These are phyloP conservation scores for Scolopax rusticola DNA, from an alignment of 2,797 vertebrate species.

Conservation along the genomic window DNA sequence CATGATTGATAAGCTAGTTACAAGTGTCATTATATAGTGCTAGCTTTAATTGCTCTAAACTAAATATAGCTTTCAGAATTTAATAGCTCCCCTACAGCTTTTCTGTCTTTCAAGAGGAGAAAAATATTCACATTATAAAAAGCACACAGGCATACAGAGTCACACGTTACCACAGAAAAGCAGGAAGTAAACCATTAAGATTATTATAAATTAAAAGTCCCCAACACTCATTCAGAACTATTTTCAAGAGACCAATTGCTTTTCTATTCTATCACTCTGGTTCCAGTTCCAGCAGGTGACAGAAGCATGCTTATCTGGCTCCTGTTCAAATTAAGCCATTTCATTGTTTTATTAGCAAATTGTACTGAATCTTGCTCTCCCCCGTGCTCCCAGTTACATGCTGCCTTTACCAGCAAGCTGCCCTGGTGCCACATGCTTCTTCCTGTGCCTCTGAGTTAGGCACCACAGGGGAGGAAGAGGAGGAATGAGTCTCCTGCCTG, in stretches of 20 bases:
- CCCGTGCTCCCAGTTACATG: neutral
- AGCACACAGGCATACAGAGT: neutral
- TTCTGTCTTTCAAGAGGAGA: neutral
- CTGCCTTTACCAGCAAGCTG: neutral
- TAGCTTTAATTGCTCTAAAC: slow-evolving; percentile 29
- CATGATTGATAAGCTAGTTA: slow-evolving; percentile 1
- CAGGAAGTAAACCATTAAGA: slow-evolving; percentile 3
- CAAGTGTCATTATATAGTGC: neutral
- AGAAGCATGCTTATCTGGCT: neutral
- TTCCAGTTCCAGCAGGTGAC: neutral
- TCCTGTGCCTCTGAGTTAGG: neutral
- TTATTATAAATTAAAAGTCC: neutral
- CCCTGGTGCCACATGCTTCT: neutral
- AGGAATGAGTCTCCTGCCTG: neutral
- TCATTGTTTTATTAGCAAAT: neutral
- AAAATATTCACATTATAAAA: neutral
- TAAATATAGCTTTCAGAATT: slow-evolving; percentile 45
- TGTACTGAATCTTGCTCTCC: neutral
- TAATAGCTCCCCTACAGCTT: slow-evolving; percentile 1
- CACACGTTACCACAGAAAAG: neutral
- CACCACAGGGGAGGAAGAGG: neutral
- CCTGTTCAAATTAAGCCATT: neutral
- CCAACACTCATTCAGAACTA: neutral
- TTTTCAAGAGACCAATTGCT: neutral
- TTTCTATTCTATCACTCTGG: neutral